Conservation (phyloP, 2,797 vertebrate genomes). For the Acestrorhynchus altus region DNA sequence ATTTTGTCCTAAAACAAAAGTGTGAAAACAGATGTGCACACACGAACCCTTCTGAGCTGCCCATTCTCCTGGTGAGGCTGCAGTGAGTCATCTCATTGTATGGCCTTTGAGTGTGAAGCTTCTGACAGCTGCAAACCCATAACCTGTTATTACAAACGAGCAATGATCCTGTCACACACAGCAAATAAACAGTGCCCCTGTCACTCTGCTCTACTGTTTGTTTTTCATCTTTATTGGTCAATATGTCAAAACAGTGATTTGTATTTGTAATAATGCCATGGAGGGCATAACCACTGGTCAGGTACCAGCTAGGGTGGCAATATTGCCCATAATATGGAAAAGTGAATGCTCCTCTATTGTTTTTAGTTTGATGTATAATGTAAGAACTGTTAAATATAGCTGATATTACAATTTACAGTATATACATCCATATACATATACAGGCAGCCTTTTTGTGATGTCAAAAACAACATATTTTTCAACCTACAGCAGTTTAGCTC, state of each 20-base stretch:
- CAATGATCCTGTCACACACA: background rate
- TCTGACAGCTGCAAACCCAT: background rate
- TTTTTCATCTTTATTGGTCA: background rate
- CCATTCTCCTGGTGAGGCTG: background rate
- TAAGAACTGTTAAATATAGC: background rate
- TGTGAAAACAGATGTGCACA: conserved; percentile 8
- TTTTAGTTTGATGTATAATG: background rate
- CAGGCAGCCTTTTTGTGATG: no score
- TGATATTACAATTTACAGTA: no score
- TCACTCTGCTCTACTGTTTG: background rate
- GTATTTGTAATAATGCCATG: background rate
- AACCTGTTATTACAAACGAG: conserved; percentile 5
- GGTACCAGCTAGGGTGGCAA: background rate
- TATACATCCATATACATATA: no score
- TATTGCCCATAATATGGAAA: background rate
- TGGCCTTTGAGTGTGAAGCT: background rate
- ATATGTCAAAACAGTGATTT: background rate
- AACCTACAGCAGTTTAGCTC: no score
- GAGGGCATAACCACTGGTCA: conserved; percentile 1
- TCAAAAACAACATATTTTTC: no score
- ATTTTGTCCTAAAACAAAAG: background rate
- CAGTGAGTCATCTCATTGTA: conserved; percentile 2
- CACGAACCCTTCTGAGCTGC: background rate
- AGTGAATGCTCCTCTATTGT: background rate
- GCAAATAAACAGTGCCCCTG: background rate